Percentiles rank a stretch among this genome's conserved stretches.
These are phyloP conservation scores for Cynoglossus semilaevis DNA, from an alignment of 2,113 vertebrate species.

Conservation along the genomic window DNA sequence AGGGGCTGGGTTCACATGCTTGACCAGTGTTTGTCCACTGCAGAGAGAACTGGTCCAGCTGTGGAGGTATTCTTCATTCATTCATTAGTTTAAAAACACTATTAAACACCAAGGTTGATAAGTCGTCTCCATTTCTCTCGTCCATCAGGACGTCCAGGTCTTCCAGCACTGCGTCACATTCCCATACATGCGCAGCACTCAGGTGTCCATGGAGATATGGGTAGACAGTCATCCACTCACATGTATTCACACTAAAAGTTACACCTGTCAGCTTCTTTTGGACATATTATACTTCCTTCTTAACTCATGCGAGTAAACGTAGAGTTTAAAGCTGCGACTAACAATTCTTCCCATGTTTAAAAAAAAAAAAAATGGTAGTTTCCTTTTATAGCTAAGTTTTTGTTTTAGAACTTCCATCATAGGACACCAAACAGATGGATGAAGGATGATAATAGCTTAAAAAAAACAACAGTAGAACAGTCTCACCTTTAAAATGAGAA, in stretches of 20 bases:
- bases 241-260: constrained; percentile 25
- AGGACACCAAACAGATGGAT: constrained; percentile 15
- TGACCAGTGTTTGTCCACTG: constrained; percentile 56
- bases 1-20: constrained; percentile 22
- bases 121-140: constrained; percentile 48
- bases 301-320: constrained; percentile 8
- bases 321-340: constrained; percentile 34
- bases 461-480: constrained; percentile 10
- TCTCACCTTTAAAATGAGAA: constrained; percentile 39
- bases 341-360: background rate
- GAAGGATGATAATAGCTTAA: constrained; percentile 21
- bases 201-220: constrained; percentile 48
- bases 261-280: constrained; percentile 63
- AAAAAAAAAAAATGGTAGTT: constrained; percentile 15
- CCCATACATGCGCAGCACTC: constrained; percentile 17
- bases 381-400: background rate
- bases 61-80: constrained; percentile 71
- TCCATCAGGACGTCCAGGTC: constrained; percentile 62
- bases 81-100: constrained; percentile 13
- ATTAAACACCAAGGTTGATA: constrained; percentile 26
- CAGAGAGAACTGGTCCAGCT: constrained; percentile 55
- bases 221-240: constrained; percentile 38
- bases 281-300: constrained; percentile 21
- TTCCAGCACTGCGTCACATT: constrained; percentile 23
- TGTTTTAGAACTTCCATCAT: constrained; percentile 19